Percentiles rank a stretch among this genome's conserved stretches.
phyloP scores from a whole-genome alignment of 2,888 invertebrate species.

The Alentia gelatinosa region DNA sequence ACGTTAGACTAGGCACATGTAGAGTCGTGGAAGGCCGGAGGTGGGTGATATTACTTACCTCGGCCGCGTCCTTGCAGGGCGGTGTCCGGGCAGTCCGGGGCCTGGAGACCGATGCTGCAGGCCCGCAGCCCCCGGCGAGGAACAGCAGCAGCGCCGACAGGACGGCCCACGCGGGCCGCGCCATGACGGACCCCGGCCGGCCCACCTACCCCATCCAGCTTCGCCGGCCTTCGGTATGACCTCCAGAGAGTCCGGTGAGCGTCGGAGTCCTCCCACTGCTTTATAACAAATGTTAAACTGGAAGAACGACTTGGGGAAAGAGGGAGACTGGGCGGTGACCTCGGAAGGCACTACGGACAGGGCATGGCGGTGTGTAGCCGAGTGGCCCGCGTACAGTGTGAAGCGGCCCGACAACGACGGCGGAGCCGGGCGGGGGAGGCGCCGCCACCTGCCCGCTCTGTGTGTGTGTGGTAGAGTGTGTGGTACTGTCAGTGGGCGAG shows the following conservation, averaged over 20 bases:
- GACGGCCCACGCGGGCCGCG: conserved; percentile 5
- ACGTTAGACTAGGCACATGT: too few relatives aligned
- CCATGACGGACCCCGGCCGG: conserved; percentile 21
- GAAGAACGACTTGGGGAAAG: neutral
- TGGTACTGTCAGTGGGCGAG: neutral
- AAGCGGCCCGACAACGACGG: too few relatives aligned
- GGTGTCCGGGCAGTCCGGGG: neutral
- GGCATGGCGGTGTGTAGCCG: neutral
- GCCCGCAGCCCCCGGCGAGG: neutral
- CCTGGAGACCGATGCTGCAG: neutral
- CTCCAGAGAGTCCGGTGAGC: neutral
- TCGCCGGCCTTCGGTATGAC: neutral
- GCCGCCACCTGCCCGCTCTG: neutral
- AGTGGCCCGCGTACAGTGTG: too few relatives aligned
- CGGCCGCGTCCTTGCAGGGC: conserved; percentile 4
- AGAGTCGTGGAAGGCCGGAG: too few relatives aligned
- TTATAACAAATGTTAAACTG: too few relatives aligned
- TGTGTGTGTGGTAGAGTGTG: conserved; percentile 13
- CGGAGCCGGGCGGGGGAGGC: too few relatives aligned
- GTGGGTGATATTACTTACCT: conserved; percentile 22
- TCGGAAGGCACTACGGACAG: neutral
- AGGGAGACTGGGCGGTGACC: neutral
- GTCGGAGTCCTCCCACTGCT: neutral
- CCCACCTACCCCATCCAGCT: conserved; percentile 8
- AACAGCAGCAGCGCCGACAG: neutral